These are phyloP conservation scores for Drosophila burlai DNA, from an alignment of 1,140 invertebrate species.

Conservation along the genomic window DNA sequence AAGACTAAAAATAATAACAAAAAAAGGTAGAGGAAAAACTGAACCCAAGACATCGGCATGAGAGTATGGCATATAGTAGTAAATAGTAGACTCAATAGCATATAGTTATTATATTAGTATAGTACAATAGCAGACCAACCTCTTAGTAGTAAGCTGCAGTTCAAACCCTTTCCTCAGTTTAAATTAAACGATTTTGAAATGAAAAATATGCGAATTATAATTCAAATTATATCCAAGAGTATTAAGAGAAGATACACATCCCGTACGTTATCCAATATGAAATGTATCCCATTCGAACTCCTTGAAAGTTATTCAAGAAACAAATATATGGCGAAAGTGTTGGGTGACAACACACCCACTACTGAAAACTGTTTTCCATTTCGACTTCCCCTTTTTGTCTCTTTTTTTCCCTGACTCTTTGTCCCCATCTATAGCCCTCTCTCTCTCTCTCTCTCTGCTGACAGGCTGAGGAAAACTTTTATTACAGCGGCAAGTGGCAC, in stretches of 20 bases:
- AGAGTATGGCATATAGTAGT: not conserved
- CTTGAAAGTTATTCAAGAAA: slow-evolving; percentile 18
- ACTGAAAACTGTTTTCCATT: slow-evolving; percentile 24
- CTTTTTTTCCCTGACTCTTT: not conserved
- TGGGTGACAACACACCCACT: not conserved
- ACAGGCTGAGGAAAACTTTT: slow-evolving; percentile 29
- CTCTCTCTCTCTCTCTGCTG: not conserved
- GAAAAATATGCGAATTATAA: not conserved
- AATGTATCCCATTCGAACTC: not conserved
- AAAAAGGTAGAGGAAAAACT: not conserved
- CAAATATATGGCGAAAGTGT: slow-evolving; percentile 10
- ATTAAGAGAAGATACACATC: not conserved
- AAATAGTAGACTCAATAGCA: no score
- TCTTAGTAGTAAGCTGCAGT: not conserved
- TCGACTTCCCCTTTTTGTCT: not conserved
- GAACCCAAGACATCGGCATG: not conserved
- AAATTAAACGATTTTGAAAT: not conserved
- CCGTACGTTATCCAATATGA: not conserved
- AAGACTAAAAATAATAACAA: slow-evolving; percentile 27
- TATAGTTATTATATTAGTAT: no score
- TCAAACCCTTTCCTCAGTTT: not conserved
- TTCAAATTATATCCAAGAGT: not conserved
- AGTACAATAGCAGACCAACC: not conserved
- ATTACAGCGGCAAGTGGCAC: slow-evolving; percentile 32
- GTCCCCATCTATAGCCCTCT: not conserved